phyloP scores from a whole-genome alignment of 2,888 invertebrate genomes.

The Caprella mutica region DNA sequence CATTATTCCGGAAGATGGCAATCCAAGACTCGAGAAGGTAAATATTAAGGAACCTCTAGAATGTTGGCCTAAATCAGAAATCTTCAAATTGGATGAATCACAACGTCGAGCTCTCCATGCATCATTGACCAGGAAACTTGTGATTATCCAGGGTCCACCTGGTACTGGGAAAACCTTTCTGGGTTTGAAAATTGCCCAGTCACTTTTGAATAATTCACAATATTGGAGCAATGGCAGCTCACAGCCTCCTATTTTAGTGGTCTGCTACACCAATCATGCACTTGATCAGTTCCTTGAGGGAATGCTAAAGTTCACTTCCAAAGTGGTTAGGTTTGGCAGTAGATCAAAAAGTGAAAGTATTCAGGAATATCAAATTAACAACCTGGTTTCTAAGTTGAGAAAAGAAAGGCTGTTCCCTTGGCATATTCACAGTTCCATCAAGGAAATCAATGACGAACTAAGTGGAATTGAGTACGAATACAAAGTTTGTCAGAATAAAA shows the following conservation, averaged over 20 bases:
- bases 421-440: not conserved
- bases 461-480: not conserved
- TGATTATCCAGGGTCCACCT: slow-evolving; percentile 61
- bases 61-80: slow-evolving; percentile 45
- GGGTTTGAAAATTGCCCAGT: slow-evolving; percentile 60
- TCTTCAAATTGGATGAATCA: slow-evolving; percentile 51
- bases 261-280: slow-evolving; percentile 77
- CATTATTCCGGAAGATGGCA: too few relatives aligned
- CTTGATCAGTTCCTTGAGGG: slow-evolving; percentile 70
- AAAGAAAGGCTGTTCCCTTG: not conserved
- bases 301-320: slow-evolving; percentile 42
- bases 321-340: slow-evolving; percentile 57
- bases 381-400: not conserved
- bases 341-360: slow-evolving; percentile 53
- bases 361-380: slow-evolving; percentile 36
- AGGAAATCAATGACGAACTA: not conserved
- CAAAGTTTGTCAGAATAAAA: too few relatives aligned
- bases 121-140: slow-evolving; percentile 59
- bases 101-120: slow-evolving; percentile 56
- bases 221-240: slow-evolving; percentile 42
- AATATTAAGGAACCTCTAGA: too few relatives aligned
- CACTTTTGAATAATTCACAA: slow-evolving; percentile 50
- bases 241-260: slow-evolving; percentile 56
- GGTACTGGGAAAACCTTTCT: slow-evolving; percentile 51
- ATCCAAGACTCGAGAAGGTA: too few relatives aligned